Percentiles rank a stretch among this genome's conserved stretches.
Evolutionary conservation across 30 jellyfish, hydroid and myxozoan species (phyloP).

Genomic region (Hydractinia symbiolongicarpus): DNA sequence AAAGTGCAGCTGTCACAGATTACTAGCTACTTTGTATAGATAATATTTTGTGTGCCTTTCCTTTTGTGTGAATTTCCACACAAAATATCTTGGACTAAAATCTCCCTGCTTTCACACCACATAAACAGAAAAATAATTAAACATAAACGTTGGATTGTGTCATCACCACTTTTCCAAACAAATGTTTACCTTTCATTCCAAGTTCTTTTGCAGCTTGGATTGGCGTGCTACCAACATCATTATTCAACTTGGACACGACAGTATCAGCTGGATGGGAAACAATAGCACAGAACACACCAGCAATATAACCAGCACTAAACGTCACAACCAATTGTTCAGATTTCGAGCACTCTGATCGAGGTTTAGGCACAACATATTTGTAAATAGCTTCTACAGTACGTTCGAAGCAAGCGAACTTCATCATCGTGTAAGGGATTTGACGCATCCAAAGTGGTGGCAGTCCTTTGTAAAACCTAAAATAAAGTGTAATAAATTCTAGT

Average conservation of each 20-base stretch:
- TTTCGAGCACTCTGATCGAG: conserved; percentile 93
- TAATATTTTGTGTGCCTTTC: too few species aligned
- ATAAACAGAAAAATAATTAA: neutral
- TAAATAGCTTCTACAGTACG: conserved; percentile 91
- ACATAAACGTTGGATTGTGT: neutral
- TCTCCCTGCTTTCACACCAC: neutral
- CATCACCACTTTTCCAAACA: neutral
- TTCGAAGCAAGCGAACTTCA: conserved; percentile 99
- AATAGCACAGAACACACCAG: conserved; percentile 99
- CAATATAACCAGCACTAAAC: conserved; percentile 97
- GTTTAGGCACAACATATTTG: conserved; percentile 91
- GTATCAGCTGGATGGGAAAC: conserved; percentile 99
- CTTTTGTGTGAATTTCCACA: neutral
- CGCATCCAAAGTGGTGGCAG: conserved; percentile 99
- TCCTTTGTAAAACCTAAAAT: conserved; percentile 87
- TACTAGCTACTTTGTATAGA: too few species aligned
- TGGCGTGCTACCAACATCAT: conserved; percentile 94
- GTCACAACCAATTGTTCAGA: conserved; percentile 95
- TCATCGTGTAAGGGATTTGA: conserved; percentile 99
- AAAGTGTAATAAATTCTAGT: neutral
- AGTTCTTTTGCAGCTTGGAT: conserved; percentile 93
- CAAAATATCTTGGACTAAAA: neutral
- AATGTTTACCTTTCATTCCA: conserved; percentile 87
- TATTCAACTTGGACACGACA: conserved; percentile 93
- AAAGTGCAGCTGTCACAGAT: too few species aligned